These are phyloP conservation scores for Lasiurus borealis DNA, from an alignment of 2,113 vertebrate species.

Conservation along the genomic window DNA sequence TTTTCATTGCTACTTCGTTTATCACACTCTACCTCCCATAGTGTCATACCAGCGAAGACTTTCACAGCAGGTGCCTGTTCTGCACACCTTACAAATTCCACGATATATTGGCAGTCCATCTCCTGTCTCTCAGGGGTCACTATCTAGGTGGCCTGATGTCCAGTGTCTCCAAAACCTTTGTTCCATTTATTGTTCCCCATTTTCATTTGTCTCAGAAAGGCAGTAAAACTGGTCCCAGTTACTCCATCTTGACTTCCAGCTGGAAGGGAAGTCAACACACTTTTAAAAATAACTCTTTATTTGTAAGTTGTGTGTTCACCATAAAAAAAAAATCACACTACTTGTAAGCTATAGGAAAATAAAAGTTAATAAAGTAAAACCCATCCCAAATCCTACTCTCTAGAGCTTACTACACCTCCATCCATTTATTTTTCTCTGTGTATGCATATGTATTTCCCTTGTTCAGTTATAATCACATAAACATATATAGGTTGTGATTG, in stretches of 20 bases:
- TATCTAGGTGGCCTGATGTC: neutral
- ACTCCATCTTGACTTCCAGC: neutral
- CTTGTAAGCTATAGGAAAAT: neutral
- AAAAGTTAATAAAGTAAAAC: neutral
- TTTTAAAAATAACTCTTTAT: neutral
- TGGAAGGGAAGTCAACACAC: neutral
- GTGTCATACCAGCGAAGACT: accelerated
- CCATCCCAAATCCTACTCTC: no score
- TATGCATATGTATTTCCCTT: accelerated
- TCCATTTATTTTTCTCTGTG: neutral
- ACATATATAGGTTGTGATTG: neutral
- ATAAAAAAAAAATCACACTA: neutral
- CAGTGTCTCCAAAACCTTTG: neutral
- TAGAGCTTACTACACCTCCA: neutral
- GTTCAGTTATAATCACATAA: no score
- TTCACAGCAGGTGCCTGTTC: accelerated
- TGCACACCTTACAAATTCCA: no score
- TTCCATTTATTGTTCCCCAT: neutral
- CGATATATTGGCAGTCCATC: accelerated
- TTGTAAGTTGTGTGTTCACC: neutral
- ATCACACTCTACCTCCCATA: no score
- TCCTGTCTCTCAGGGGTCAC: no score
- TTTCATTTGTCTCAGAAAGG: neutral
- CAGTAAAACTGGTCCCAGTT: neutral
- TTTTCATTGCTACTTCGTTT: no score